Evolutionary conservation across 2,888 invertebrate genomes (phyloP), one percentile per base, ranked within the genome.

Genomic region (Argyra leucocephala): DNA sequence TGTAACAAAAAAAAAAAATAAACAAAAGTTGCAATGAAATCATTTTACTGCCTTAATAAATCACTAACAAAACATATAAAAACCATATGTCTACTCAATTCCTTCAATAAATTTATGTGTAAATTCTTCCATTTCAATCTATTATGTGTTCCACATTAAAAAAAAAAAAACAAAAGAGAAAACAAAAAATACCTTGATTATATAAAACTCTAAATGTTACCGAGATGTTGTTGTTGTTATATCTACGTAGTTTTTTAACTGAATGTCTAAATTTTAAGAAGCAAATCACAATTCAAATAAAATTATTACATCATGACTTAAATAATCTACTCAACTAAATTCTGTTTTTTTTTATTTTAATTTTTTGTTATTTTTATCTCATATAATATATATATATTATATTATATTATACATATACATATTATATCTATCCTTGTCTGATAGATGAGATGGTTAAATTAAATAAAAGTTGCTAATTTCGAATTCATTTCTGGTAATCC

Each of bases 401-500:
- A 9, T 37, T 37, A 37, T 10, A 15, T 37, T 37, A 37, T 37
- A 12, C 12, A 9, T 37, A 3, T 37, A 37, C 12, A 15, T 37
- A 9, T 12, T 10, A 9, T 37, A 37, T 37, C 3, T 37, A 9
- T 37, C 6, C 12, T 9, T 37, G 15, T 37, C 6, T 37, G 6
- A 10, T 37, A 15, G 31, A 31, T 31, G 31, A 5, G n/a, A n/a
- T n/a, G n/a, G n/a, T 31, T n/a, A n/a, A n/a, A n/a, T 31, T 7
- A 31, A 31, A 31, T 31, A 10, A 31, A 31, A 31, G 6, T 10
- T 37, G 15, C 48, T 48, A 48, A 48, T 48, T 48, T 48, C 18
- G 18, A 48, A 48, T 48, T 48, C 48, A 48, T 48, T 48, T 48
- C 48, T 48, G 48, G 48, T 48, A 48, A 48, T 48, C n/a, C 15